Base-by-base conservation (phyloP, 1,140 invertebrate species). In the Bombus pascuorum region DNA sequence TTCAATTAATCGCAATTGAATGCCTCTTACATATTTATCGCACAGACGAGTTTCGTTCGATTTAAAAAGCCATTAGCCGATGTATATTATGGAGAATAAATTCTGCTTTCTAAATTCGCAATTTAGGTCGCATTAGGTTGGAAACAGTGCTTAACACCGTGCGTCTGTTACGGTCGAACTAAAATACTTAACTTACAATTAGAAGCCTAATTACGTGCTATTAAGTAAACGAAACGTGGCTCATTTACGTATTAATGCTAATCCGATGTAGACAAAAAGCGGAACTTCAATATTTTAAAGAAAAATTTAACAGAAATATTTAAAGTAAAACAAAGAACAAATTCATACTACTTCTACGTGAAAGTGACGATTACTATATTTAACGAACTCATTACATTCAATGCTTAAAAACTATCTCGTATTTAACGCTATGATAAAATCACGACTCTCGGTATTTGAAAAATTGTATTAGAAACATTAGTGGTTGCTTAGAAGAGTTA, bases 121-220 rank as follows among this genome's bases (percentile, higher is more conserved):
- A 81, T 81, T 71, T n/a, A 81, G 68, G 44, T 71, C 65, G 66
- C 53, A 74, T 82, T 82, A 82, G n/a, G 57, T 8, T 2, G 70
- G n/a, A 1, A 37, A 62, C 53, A 22, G n/a, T 22, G 57, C 34
- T 59, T 42, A 82, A 72, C 44, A 37, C 59, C 18, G n/a, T 37
- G 70, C 42, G 44, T 39, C 15, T 53, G 37, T 39, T 34, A 34
- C 53, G 32, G 71, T 22, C 28, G 53, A 65, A 57, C 53, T 74
- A 18, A 74, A 82, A 62, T 62, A 34, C 59, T 82, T 82, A 82
- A 82, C 53, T 74, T 62, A 34, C 70, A 82, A 82, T 82, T 82
- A 82, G 80, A 53, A 37, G 22, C 3, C 34, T 47, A 74, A 74
- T 74, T 82, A 44, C 70, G 37, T 22, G 62, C 65, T 44, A 74